Evolutionary conservation across 2,113 vertebrate species (phyloP).

Genomic region (Phyllopteryx taeniolatus): DNA sequence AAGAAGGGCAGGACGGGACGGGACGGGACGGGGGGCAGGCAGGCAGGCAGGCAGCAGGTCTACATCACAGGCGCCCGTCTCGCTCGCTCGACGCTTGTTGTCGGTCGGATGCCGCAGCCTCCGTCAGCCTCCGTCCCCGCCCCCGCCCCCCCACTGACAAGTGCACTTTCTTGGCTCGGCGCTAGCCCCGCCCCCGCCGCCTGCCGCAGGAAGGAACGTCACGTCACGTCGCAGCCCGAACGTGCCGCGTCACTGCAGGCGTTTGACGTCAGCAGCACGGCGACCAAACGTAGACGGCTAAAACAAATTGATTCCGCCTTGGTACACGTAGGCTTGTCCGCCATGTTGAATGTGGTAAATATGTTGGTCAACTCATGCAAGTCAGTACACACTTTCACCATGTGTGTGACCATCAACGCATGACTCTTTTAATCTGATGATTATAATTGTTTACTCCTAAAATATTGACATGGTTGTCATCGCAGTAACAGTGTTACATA

Average conservation of each 20-base stretch:
- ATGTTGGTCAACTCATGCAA: too few relatives aligned
- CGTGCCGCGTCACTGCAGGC: background rate
- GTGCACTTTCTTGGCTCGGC: background rate
- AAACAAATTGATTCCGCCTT: background rate
- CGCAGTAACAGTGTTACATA: too few relatives aligned
- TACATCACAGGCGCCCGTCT: constrained; percentile 41
- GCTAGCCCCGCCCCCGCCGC: constrained; percentile 13
- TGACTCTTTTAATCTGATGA: too few relatives aligned
- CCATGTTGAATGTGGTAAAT: background rate
- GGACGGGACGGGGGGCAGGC: background rate
- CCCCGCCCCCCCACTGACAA: background rate
- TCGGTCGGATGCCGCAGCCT: constrained; percentile 11
- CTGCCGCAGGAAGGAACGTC: constrained; percentile 45
- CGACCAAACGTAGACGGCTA: background rate
- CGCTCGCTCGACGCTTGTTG: constrained; percentile 4
- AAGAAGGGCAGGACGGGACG: constrained; percentile 4
- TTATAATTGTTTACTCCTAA: too few relatives aligned
- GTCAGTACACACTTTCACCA: too few relatives aligned
- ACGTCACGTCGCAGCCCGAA: background rate
- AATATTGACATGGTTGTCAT: too few relatives aligned
- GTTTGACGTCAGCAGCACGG: background rate
- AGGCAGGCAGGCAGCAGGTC: constrained; percentile 12
- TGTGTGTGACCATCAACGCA: too few relatives aligned
- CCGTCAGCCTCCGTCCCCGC: constrained; percentile 1
- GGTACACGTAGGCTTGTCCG: background rate